Evolutionary conservation across 2,888 invertebrate genomes (phyloP).

Genomic region (Aleiodes leptofemur): DNA sequence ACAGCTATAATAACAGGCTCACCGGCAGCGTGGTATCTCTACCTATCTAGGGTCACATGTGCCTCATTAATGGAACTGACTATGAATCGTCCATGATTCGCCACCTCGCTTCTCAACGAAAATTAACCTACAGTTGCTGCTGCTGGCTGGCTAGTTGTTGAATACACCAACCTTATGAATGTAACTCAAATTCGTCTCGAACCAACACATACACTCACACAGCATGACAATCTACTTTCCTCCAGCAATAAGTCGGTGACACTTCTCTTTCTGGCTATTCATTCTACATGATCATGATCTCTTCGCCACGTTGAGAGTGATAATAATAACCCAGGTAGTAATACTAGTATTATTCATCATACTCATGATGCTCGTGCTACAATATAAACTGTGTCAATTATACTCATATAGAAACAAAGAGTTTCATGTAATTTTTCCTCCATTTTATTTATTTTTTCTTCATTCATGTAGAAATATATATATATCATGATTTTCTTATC

Average conservation of each 20-base stretch:
- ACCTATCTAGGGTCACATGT: slow-evolving; percentile 54
- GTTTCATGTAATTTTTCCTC: too few relatives aligned
- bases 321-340: not conserved
- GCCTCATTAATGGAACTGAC: slow-evolving; percentile 72
- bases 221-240: not conserved
- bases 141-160: not conserved
- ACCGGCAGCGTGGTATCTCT: slow-evolving; percentile 53
- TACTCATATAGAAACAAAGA: too few relatives aligned
- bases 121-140: slow-evolving; percentile 10
- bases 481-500: too few relatives aligned
- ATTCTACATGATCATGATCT: slow-evolving; percentile 24
- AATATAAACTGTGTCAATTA: too few relatives aligned
- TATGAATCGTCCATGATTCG: slow-evolving; percentile 68
- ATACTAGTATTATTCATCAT: not conserved
- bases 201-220: not conserved
- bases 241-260: slow-evolving; percentile 6
- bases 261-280: slow-evolving; percentile 21
- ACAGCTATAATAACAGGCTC: slow-evolving; percentile 71
- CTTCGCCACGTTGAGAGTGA: not conserved
- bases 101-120: slow-evolving; percentile 38
- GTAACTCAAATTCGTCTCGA: slow-evolving; percentile 55
- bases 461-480: too few relatives aligned
- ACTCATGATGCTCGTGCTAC: too few relatives aligned
- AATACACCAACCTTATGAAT: slow-evolving; percentile 51
- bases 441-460: too few relatives aligned